Evolutionary conservation across 2,888 invertebrate species (phyloP).

Genomic region (Eilema sororculum): DNA sequence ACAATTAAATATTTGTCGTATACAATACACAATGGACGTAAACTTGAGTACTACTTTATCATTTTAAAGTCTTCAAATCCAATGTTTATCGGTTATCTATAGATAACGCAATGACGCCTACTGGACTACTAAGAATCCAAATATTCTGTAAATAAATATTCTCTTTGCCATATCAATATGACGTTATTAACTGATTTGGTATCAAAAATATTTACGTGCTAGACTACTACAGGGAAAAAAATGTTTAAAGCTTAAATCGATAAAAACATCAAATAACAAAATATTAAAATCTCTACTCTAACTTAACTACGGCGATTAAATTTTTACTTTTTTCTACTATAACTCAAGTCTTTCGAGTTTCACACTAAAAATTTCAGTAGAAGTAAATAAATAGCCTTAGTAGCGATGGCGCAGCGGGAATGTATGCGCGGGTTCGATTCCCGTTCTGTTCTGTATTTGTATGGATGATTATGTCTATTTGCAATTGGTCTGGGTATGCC

Average conservation of each 20-base stretch:
- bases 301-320: background rate
- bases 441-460: no score
- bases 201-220: slow-evolving; percentile 9
- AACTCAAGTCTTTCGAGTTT: no score
- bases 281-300: background rate
- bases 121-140: slow-evolving; percentile 69
- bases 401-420: no score
- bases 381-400: no score
- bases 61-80: slow-evolving; percentile 70
- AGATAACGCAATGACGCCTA: slow-evolving; percentile 67
- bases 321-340: background rate
- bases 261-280: background rate
- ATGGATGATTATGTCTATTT: no score
- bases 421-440: no score
- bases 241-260: slow-evolving; percentile 1
- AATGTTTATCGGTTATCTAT: slow-evolving; percentile 57
- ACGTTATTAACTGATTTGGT: slow-evolving; percentile 7
- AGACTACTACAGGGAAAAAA: background rate
- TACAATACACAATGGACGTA: slow-evolving; percentile 12
- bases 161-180: slow-evolving; percentile 10
- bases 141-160: slow-evolving; percentile 33
- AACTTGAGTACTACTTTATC: slow-evolving; percentile 20
- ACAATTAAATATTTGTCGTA: background rate
- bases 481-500: no score
- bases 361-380: no score